Base-by-base conservation (phyloP, 2,113 vertebrate genomes). In the Ictidomys tridecemlineatus region DNA sequence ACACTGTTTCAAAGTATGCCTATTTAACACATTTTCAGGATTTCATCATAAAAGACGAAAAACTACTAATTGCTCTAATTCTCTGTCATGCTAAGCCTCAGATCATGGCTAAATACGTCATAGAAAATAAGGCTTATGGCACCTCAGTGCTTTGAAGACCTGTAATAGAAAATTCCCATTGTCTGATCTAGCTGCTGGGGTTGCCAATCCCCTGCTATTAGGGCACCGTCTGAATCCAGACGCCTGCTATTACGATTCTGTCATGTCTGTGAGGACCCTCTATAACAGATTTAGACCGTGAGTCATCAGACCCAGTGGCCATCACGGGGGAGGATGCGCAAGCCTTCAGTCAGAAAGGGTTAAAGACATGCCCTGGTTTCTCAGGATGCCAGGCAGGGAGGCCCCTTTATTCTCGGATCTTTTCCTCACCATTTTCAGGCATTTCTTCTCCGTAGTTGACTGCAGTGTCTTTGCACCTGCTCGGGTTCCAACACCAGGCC, bases 401-500 rank as follows among this genome's bases (percentile, higher is more conserved):
- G 1, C 63, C 91, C 85, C 51, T 97, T 99, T 98, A 28, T 93
- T 99, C 98, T 69, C 98, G 98, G 90, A 98, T 94, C 83, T 99
- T 99, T 97, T 99, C 99, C 76, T 99, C 99, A 11, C 99, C 99
- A 37, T 99, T 99, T 91, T 99, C 99, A 98, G 99, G 99, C 0
- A 96, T 97, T 94, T 99, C 99, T n/a, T 99, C 99, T 34, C 98
- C 98, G n/a, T 99, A 98, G 11, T 99, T 99, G 97, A 99, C 98
- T 32, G 98, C 99, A 88, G 99, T 99, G 93, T 99, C 99, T 98
- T 99, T 99, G 91, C 99, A 99, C 22, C 92, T 99, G 99, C 98
- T 99, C 99, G 89, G 99, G 99, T 95, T 99, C 99, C 0, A 99
- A 99, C 89, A 99, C 98, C 83, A 99, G 98, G 97, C 99, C 99